Evolutionary conservation across 2,113 vertebrate species (phyloP).

Genomic region (Megalops atlanticus): DNA sequence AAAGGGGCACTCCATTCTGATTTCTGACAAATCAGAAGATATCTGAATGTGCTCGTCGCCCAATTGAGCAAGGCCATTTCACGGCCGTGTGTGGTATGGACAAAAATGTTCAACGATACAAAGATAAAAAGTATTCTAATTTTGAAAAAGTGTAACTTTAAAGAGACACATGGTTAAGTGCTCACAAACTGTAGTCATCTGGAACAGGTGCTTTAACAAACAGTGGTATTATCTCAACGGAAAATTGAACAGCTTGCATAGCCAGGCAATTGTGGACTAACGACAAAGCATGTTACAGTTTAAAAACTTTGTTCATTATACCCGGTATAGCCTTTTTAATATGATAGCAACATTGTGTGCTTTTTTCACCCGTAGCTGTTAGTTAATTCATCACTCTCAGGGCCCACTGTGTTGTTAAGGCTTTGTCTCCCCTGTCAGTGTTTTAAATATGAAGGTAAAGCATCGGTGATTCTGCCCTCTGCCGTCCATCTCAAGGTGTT

Average conservation of each 20-base stretch:
- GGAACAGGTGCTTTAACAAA: constrained; percentile 30
- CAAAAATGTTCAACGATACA: too few species aligned
- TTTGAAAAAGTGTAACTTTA: too few species aligned
- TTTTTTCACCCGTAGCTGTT: neutral
- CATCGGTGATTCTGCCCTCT: constrained; percentile 64
- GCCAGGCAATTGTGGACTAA: constrained; percentile 35
- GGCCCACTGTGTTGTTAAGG: constrained; percentile 4
- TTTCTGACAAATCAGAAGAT: neutral
- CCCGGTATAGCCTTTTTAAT: neutral
- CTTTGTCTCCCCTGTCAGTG: neutral
- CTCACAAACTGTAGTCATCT: constrained; percentile 41
- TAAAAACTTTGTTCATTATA: constrained; percentile 2
- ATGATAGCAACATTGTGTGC: neutral
- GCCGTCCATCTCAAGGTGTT: constrained; percentile 74
- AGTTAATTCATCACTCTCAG: neutral
- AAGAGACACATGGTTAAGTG: neutral
- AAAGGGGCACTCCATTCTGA: neutral
- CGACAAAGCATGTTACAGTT: constrained; percentile 5
- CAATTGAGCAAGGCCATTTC: neutral
- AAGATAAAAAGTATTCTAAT: too few species aligned
- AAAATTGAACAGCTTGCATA: constrained; percentile 28
- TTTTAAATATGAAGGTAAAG: constrained; percentile 27
- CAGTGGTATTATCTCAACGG: neutral
- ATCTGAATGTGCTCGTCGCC: too few species aligned
- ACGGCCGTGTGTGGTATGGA: neutral